Base-by-base conservation (phyloP, 2,888 invertebrate species). In the Galerucella nymphaeae region DNA sequence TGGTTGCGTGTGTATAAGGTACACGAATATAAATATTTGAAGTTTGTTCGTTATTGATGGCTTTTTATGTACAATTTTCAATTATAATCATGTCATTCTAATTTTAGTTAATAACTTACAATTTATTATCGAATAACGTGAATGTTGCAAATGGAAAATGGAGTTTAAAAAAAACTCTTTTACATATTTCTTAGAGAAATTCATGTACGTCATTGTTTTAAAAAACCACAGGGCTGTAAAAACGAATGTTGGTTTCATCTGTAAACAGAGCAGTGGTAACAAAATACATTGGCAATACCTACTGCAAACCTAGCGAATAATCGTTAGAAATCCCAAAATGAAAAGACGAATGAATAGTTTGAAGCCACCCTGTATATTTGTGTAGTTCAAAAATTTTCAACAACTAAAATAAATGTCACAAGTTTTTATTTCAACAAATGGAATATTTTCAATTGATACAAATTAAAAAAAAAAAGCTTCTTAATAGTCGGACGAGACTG, bases 1-100 rank as follows among this genome's bases (percentile, higher is more conserved):
- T 57, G 11, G 68, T 75, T 75, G 75, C 75, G 75, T 75, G 74
- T 62, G 74, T 59, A 23, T 1, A 3, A 2, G 1, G 3, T 23
- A 58, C 64, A 69, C 66, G 58, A 66, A 75, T 77, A 73, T 75
- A 76, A 75, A 77, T 77, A 77, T 70, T 74, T 66, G 45, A 70
- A 73, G 70, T 73, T 73, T 70, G 58, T 64, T 73, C 70, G 53
- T 73, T 73, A 73, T 73, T 70, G 73, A 73, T 73, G 73, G 67
- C 70, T 73, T 73, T 73, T 73, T 73, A 59, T 59, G 59, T 67
- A 73, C 70, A 70, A 67, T 70, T 73, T 73, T 73, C 73, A 73
- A 73, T 73, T 73, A 73, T 73, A 73, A 70, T 63, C 70, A 67
- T 73, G 73, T 73, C 73, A 73, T 73, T 62, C 50, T 67, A 67